Base-by-base conservation (phyloP, 1,140 invertebrate genomes). In the Halictus rubicundus region DNA sequence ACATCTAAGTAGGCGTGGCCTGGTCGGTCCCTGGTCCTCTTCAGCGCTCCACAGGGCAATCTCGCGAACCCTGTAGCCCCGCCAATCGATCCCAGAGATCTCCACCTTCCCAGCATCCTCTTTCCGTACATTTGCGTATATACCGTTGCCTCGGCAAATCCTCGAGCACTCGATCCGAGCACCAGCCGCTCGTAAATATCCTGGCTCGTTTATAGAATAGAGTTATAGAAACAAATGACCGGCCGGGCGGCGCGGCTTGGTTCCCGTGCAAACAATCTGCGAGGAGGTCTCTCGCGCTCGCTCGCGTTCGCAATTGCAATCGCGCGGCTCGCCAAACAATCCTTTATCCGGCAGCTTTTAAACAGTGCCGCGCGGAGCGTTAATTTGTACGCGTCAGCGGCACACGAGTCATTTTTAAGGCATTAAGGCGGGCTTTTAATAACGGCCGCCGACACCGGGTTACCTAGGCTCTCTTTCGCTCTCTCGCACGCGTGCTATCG, bases 391-490 rank as follows among this genome's bases (percentile, higher is more conserved):
- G 32, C 46, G 76, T 64, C 66, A 78, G 12, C 68, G 46, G 46
- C 59, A 72, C 46, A 19, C 39, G 32, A 52, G 46, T 32, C 57
- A 78, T 78, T 78, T 78, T 71, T 78, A 71, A 71, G 21, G 42
- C 66, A 52, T 70, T 77, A 71, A 78, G 32, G 59, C n/a, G 10
- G 60, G 21, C 74, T 25, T 71, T 54, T 78, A 78, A 78, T 64
- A 78, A 71, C 32, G 12, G 16, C 14, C 12, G 21, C 52, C 27
- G 32, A 59, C 49, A n/a, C 14, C 37, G 27, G 16, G 49, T 52
- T 52, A 46, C 42, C 42, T 1, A 0, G 9, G 10, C 42, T 3
- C 14, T 12, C 49, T 19, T 16, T 49, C 49, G 49, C 16, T 19
- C 16, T 49, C 5, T 49, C 49, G 12, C 49, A 14, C 49, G 12